phyloP scores from a whole-genome alignment of 1,140 invertebrate species.

The Marisa cornuarietis region DNA sequence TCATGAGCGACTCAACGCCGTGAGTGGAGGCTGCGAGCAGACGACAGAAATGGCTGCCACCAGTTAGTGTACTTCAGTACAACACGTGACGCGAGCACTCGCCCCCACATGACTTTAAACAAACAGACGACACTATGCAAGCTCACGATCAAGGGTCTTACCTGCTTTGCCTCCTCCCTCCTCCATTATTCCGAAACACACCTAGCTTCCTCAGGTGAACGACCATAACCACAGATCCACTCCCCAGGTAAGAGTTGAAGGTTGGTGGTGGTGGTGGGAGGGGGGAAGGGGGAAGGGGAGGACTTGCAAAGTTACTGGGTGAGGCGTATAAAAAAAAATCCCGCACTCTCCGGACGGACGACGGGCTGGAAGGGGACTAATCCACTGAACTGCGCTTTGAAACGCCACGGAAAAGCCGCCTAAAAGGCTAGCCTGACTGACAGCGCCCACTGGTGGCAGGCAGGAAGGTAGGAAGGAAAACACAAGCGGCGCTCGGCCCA shows the following conservation, averaged over 20 bases:
- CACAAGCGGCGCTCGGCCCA: no score
- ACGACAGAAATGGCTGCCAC: neutral
- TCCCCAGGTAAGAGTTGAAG: neutral
- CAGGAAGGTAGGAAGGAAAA: no score
- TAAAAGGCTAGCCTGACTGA: no score
- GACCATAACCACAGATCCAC: neutral
- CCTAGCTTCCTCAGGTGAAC: neutral
- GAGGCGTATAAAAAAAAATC: neutral
- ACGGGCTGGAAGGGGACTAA: no score
- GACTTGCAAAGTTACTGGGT: neutral
- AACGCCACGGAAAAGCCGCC: no score
- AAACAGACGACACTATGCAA: neutral
- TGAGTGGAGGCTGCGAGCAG: neutral
- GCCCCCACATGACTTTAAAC: neutral
- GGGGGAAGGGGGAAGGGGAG: neutral
- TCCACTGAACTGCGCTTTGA: no score
- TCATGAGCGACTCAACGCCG: neutral
- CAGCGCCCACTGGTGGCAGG: no score
- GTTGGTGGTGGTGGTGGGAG: no score
- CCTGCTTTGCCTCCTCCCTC: neutral
- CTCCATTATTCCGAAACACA: constrained; percentile 1
- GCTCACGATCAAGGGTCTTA: neutral
- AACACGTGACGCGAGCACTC: neutral
- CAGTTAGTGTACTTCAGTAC: neutral
- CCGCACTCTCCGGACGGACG: no score